Evolutionary conservation across 2,113 vertebrate species (phyloP).

Genomic region (Festucalex cinctus): DNA sequence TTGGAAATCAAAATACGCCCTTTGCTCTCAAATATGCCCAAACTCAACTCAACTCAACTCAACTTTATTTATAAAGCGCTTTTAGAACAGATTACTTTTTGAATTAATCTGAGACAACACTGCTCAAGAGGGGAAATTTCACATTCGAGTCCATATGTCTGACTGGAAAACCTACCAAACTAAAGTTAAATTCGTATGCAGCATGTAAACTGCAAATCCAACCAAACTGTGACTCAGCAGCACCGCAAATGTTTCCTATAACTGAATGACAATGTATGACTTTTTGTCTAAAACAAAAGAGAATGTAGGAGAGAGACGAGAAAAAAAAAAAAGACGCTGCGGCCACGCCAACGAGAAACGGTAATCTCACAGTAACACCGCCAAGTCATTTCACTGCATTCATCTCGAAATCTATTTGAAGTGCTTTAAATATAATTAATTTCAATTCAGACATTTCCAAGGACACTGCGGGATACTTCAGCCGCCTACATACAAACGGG

Average conservation of each 20-base stretch:
- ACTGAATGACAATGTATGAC: not conserved
- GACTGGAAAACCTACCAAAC: no score
- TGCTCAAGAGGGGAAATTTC: not conserved
- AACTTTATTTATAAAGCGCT: no score
- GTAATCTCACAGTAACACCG: not conserved
- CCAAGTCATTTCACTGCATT: slow-evolving; percentile 4
- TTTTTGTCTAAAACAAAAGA: slow-evolving; percentile 21
- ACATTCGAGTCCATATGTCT: no score
- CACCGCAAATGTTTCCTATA: not conserved
- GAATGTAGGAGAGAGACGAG: slow-evolving; percentile 6
- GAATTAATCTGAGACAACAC: no score
- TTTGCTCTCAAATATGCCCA: no score
- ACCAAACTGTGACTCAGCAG: not conserved
- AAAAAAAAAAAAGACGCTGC: not conserved
- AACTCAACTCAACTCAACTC: no score
- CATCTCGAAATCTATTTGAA: slow-evolving; percentile 11
- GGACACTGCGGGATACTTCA: not conserved
- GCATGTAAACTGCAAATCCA: not conserved
- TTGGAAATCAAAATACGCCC: no score
- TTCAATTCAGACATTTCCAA: not conserved
- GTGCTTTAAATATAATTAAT: not conserved
- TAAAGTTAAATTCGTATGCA: not conserved
- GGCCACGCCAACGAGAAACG: not conserved
- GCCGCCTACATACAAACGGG: not conserved
- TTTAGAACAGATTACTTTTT: no score